Base-by-base conservation (phyloP, 2,888 invertebrate genomes). In the Helobdella robusta region DNA sequence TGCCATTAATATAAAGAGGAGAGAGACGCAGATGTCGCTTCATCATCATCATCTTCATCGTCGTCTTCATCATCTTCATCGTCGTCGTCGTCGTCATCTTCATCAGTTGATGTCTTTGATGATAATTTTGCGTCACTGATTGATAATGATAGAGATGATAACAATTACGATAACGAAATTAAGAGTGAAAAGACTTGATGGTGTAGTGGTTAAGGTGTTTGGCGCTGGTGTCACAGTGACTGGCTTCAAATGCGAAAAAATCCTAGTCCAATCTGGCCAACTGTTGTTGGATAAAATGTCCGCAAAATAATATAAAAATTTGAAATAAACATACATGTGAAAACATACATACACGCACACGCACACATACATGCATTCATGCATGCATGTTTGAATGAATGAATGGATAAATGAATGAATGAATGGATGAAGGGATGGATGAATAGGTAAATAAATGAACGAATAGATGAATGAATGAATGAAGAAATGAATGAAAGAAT, bases 41-140 rank as follows among this genome's bases (percentile, higher is more conserved):
- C 23, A 56, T 56, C 23, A 56, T 56, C 18, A 56, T 56, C 23
- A 56, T 56, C n/a, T 28, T 56, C 23, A 56, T 28, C 23, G 30
- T 56, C 23, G 30, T 56, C 23, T 28, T 56, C 23, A 56, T 56
- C 6, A 56, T 56, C 44, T 11, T n/a, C 44, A n/a, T 40, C 44
- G 44, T 40, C n/a, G 44, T 40, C 44, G 44, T 40, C 11, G 44
- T 40, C 44, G 44, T 40, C 44, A 40, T 40, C 44, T n/a, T n/a
- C n/a, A n/a, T n/a, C n/a, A n/a, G n/a, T n/a, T n/a, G n/a, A n/a
- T n/a, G n/a, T n/a, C n/a, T n/a, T n/a, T n/a, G n/a, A n/a, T n/a
- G n/a, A n/a, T n/a, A n/a, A n/a, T n/a, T n/a, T n/a, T n/a, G n/a
- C n/a, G n/a, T n/a, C n/a, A n/a, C n/a, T n/a, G n/a, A n/a, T n/a